Evolutionary conservation across 2,113 vertebrate genomes (phyloP), one percentile per base, ranked within the genome.

Genomic region (Tiliqua scincoides): DNA sequence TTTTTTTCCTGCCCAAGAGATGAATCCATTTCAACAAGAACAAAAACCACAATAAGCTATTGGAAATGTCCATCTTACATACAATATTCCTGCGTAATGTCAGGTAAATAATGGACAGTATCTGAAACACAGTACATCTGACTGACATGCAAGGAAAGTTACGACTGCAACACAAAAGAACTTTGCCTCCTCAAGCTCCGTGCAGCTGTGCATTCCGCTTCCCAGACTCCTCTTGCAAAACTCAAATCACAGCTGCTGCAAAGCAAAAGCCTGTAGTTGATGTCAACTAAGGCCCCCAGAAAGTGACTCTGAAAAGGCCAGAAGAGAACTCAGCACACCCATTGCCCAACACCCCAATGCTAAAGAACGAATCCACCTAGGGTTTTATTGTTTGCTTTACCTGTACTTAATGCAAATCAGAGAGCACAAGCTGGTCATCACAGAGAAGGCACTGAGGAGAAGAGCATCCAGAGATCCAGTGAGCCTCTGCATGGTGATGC

Each of bases 331-430:
- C 43, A 2, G 12, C 57, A 65, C 59, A 37, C 70, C 35, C 7
- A 15, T 11, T 4, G 30, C 68, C 43, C 32, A 30, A 18, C 76
- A 43, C 25, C 48, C 27, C 70, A 17, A 52, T 8, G n/a, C n/a
- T 2, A 48, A 88, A 79, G 88, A 71, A 86, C 32, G 75, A 88
- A n/a, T 79, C 74, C 81, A 86, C 89, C 84, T 93, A 57, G 54
- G 17, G 83, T 71, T 70, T 35, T 57, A 11, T 10, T 10, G 20
- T 32, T 59, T 57, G 75, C 25, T 94, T 96, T 98, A 98, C 97
- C 97, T 98, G 97, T 97, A 98, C 95, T 97, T 97, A 93, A 98
- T 91, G 97, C 97, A 98, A 94, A 98, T 96, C 91, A 98, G 95
- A 86, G 97, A 98, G 95, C 97, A 98, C 91, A 97, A 94, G 92